These are phyloP conservation scores for Periplaneta americana DNA, from an alignment of 1,140 invertebrate species.

Conservation along the genomic window DNA sequence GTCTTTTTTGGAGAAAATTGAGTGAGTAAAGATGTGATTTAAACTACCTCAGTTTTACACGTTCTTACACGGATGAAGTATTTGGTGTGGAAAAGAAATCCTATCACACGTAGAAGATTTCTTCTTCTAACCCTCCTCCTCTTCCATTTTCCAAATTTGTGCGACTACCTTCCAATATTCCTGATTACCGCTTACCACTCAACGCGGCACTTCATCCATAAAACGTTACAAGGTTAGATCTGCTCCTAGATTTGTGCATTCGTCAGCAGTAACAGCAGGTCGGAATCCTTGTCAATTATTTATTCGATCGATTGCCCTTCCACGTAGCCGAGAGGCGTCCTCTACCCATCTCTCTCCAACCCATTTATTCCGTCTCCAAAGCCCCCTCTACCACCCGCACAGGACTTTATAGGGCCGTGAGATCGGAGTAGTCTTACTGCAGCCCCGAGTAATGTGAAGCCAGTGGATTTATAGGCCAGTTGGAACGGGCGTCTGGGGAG, in stretches of 20 bases:
- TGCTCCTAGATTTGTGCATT: background rate
- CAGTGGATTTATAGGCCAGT: background rate
- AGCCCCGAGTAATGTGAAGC: background rate
- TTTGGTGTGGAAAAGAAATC: background rate
- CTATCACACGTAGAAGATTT: too few relatives aligned
- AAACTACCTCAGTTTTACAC: background rate
- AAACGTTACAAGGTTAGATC: background rate
- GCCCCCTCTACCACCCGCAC: too few relatives aligned
- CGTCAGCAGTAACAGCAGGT: background rate
- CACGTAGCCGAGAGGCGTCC: background rate
- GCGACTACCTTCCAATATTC: background rate
- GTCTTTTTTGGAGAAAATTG: too few relatives aligned
- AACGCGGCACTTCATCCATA: background rate
- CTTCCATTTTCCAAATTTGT: background rate
- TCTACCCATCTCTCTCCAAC: background rate
- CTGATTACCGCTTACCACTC: background rate
- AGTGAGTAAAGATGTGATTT: too few relatives aligned
- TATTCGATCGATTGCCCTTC: background rate
- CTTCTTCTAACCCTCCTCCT: too few relatives aligned
- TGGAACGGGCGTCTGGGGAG: constrained; percentile 10
- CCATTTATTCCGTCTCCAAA: background rate
- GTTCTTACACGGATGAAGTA: background rate
- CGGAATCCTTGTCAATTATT: background rate
- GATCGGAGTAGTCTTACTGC: background rate
- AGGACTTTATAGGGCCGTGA: background rate